These are phyloP conservation scores for Sebastes oblongus DNA, from an alignment of 2,797 vertebrate species.

Conservation along the genomic window DNA sequence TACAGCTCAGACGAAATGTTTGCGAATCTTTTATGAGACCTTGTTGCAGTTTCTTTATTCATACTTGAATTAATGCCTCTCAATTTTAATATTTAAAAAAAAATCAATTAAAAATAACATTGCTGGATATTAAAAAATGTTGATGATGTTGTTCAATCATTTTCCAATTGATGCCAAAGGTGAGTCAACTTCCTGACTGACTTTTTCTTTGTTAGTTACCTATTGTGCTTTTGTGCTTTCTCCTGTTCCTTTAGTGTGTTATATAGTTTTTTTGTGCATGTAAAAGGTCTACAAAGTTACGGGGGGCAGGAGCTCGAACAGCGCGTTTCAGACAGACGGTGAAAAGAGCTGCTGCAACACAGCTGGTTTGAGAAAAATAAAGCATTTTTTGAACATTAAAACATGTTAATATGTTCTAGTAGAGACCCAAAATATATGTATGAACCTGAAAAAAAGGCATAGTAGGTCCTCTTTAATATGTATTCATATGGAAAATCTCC, in stretches of 20 bases:
- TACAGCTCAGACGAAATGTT: neutral
- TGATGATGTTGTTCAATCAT: neutral
- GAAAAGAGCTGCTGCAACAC: too few relatives aligned
- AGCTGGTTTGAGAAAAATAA: too few relatives aligned
- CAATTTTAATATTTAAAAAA: neutral
- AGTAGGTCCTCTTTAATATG: neutral
- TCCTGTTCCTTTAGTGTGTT: too few relatives aligned
- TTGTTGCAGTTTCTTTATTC: neutral
- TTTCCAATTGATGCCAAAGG: neutral
- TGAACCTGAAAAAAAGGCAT: too few relatives aligned
- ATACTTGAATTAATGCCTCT: neutral
- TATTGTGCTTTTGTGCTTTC: too few relatives aligned
- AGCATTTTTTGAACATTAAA: too few relatives aligned
- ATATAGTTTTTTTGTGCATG: too few relatives aligned
- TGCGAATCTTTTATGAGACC: neutral
- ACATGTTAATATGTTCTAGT: too few relatives aligned
- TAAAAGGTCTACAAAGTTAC: too few relatives aligned
- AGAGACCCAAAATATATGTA: too few relatives aligned
- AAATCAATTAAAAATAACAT: neutral
- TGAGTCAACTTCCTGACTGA: neutral
- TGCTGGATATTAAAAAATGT: neutral
- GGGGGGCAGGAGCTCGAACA: too few relatives aligned
- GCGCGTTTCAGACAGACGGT: too few relatives aligned
- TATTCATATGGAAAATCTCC: neutral
- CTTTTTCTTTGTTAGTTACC: neutral